Evolutionary conservation across 53 echinoderm and acorn worm genomes (phyloP).

Genomic region (Paelopatides confundens): DNA sequence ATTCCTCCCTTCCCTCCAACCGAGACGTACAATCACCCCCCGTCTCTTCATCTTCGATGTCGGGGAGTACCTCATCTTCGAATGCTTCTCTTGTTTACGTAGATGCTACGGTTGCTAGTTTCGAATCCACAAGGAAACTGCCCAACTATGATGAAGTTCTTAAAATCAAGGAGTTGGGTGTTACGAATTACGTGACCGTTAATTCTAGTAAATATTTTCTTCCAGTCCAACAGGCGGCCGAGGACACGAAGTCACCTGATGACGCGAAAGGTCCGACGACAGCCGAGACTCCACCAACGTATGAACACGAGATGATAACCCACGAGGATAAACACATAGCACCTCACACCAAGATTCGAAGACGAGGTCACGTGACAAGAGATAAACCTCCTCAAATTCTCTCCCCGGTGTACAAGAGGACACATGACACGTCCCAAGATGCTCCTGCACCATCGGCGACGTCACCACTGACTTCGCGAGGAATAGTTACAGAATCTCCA

Average conservation of each 20-base stretch:
- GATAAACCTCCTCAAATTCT: background rate
- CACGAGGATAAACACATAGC: background rate
- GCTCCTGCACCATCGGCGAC: background rate
- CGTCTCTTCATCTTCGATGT: background rate
- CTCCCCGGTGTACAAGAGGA: background rate
- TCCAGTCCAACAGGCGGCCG: background rate
- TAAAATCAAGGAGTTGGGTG: constrained; percentile 34
- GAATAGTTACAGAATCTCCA: background rate
- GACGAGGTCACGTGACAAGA: background rate
- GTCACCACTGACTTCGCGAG: background rate
- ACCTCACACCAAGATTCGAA: background rate
- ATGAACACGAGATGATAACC: background rate
- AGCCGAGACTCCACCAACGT: background rate
- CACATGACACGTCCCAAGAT: background rate
- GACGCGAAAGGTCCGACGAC: background rate
- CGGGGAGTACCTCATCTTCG: constrained; percentile 35
- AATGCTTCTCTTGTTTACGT: constrained; percentile 15
- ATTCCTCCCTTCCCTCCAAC: background rate
- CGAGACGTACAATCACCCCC: background rate
- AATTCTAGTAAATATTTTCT: constrained; percentile 44
- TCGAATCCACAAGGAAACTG: background rate
- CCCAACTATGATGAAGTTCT: constrained; percentile 31
- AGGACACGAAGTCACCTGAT: background rate
- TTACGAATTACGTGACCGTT: constrained; percentile 44
- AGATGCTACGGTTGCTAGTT: background rate